Percentiles rank a stretch among this genome's conserved stretches.
These are phyloP conservation scores for Drosophila pachea DNA, from an alignment of 1,140 invertebrate genomes.

Conservation along the genomic window DNA sequence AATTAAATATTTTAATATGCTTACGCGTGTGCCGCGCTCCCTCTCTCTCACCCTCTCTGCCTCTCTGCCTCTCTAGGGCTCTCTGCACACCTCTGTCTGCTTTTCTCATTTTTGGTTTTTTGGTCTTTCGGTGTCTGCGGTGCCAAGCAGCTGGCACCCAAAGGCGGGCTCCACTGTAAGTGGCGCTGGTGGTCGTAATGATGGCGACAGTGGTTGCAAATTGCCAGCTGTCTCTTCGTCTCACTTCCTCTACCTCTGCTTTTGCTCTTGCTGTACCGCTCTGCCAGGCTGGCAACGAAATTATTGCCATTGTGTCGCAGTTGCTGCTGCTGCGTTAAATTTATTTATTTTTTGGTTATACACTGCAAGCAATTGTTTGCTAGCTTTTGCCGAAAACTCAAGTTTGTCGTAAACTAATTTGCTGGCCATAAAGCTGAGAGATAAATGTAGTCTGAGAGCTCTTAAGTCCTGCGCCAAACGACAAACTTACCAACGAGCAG, in stretches of 20 bases:
- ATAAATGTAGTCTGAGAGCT: background rate
- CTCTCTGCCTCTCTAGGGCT: slow-evolving; percentile 12
- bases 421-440: background rate
- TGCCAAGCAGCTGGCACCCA: slow-evolving; percentile 40
- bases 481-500: background rate
- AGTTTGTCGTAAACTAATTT: slow-evolving; percentile 9
- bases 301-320: slow-evolving; percentile 57
- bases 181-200: slow-evolving; percentile 38
- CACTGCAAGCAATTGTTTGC: slow-evolving; percentile 33
- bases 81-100: slow-evolving; percentile 20
- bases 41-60: slow-evolving; percentile 1
- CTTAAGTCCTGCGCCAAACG: background rate
- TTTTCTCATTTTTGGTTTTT: slow-evolving; percentile 53
- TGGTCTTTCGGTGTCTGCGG: slow-evolving; percentile 44
- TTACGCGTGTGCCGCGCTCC: slow-evolving; percentile 30
- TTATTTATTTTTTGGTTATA: slow-evolving; percentile 18
- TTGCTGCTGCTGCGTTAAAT: slow-evolving; percentile 36
- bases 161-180: slow-evolving; percentile 27
- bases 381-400: background rate
- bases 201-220: slow-evolving; percentile 57
- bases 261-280: background rate
- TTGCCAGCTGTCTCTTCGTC: slow-evolving; percentile 45
- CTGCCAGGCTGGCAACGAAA: slow-evolving; percentile 40
- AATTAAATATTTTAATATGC: slow-evolving; percentile 78
- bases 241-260: background rate